Percentiles rank a stretch among this genome's conserved stretches.
phyloP scores from a whole-genome alignment of 2,797 vertebrate species.

The Melanogrammus aeglefinus region DNA sequence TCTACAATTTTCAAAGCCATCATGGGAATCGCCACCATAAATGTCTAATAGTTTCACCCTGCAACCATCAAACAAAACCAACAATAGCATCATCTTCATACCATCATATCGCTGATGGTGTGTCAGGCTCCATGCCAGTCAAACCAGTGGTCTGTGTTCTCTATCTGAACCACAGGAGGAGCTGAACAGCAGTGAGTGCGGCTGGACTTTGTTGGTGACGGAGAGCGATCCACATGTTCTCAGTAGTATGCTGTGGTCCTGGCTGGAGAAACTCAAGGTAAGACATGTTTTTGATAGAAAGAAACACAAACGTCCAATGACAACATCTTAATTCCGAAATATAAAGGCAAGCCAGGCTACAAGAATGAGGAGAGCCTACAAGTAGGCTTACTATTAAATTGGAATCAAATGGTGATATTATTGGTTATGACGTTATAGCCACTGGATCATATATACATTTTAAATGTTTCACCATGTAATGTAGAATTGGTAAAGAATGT shows the following conservation, averaged over 20 bases:
- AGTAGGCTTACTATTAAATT: not conserved
- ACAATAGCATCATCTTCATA: not conserved
- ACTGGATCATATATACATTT: not conserved
- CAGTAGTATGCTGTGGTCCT: constrained; percentile 75
- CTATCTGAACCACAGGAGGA: constrained; percentile 64
- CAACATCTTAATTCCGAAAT: not conserved
- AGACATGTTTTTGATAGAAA: constrained; percentile 20
- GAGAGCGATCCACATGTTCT: constrained; percentile 76
- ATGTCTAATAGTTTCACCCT: not conserved
- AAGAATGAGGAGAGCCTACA: too few relatives aligned
- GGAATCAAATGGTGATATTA: not conserved
- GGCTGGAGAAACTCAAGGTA: constrained; percentile 79
- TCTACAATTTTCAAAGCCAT: not conserved
- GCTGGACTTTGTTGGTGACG: constrained; percentile 74
- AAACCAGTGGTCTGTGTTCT: not conserved
- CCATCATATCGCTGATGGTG: not conserved
- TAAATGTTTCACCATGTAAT: not conserved
- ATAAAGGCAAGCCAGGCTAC: not conserved
- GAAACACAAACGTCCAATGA: constrained; percentile 13
- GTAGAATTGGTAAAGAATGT: not conserved
- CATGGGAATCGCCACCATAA: not conserved
- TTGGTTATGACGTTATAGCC: not conserved
- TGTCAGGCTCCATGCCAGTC: not conserved
- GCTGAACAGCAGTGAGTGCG: constrained; percentile 76
- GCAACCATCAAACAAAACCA: not conserved